Conservation (phyloP, 2,888 invertebrate species). For the Chrysotoxum bicinctum region DNA sequence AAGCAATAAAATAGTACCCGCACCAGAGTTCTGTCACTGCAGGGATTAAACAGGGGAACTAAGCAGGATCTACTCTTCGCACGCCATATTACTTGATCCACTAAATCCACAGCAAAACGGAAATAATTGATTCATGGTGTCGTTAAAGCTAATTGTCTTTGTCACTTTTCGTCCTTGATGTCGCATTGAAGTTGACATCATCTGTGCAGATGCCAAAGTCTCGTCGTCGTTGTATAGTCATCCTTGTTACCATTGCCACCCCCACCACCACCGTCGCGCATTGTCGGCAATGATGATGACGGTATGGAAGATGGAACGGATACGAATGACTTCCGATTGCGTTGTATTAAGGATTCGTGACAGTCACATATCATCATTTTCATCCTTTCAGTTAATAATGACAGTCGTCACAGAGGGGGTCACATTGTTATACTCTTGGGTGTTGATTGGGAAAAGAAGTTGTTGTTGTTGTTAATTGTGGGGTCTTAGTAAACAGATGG, state of each 20-base stretch:
- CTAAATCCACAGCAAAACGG: constrained; percentile 61
- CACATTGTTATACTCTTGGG: not conserved
- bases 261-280: not conserved
- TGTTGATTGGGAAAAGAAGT: not conserved
- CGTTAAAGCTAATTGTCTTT: constrained; percentile 67
- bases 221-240: not conserved
- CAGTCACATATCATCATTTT: constrained; percentile 49
- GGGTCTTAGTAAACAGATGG: constrained; percentile 30
- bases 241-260: not conserved
- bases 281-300: not conserved
- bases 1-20: constrained; percentile 28
- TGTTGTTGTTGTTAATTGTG: not conserved
- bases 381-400: constrained; percentile 50
- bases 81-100: constrained; percentile 47
- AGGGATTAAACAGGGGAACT: constrained; percentile 16
- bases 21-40: constrained; percentile 9
- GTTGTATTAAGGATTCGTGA: constrained; percentile 40
- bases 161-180: constrained; percentile 52
- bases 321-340: constrained; percentile 60
- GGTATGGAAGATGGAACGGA: constrained; percentile 11
- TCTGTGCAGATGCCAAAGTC: constrained; percentile 24
- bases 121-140: constrained; percentile 69
- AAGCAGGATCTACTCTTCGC: constrained; percentile 43
- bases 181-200: constrained; percentile 52
- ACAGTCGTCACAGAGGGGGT: constrained; percentile 14